Conservation (phyloP, 2,888 invertebrate genomes). For the Tipula confusa region DNA sequence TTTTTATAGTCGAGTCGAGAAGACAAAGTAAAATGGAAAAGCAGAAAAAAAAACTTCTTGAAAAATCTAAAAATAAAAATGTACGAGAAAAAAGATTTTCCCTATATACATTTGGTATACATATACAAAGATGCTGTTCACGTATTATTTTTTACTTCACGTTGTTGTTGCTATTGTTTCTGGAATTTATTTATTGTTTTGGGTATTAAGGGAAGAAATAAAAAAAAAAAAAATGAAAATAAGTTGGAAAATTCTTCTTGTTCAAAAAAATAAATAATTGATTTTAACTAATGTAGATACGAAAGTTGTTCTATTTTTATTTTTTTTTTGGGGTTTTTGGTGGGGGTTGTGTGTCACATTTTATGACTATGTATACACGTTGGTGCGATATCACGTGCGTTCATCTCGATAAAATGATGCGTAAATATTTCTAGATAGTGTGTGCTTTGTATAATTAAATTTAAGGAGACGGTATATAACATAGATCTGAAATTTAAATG, state of each 20-base stretch:
- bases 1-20: background rate
- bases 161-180: background rate
- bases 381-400: background rate
- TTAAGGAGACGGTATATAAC: background rate
- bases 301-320: background rate
- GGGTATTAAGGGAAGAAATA: background rate
- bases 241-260: background rate
- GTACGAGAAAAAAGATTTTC: background rate
- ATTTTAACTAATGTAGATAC: constrained; percentile 14
- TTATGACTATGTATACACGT: too few species aligned
- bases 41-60: background rate
- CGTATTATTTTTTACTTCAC: background rate
- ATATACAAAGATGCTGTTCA: background rate
- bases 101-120: background rate
- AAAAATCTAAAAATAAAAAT: background rate
- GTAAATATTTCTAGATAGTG: background rate
- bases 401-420: background rate
- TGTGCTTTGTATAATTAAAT: background rate
- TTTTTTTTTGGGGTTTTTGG: background rate
- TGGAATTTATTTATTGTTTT: constrained; percentile 1
- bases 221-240: too few species aligned
- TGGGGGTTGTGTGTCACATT: background rate
- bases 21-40: background rate
- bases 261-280: background rate
- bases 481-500: background rate